These are phyloP conservation scores for Aricia agestis DNA, from an alignment of 1,140 invertebrate species.

Conservation along the genomic window DNA sequence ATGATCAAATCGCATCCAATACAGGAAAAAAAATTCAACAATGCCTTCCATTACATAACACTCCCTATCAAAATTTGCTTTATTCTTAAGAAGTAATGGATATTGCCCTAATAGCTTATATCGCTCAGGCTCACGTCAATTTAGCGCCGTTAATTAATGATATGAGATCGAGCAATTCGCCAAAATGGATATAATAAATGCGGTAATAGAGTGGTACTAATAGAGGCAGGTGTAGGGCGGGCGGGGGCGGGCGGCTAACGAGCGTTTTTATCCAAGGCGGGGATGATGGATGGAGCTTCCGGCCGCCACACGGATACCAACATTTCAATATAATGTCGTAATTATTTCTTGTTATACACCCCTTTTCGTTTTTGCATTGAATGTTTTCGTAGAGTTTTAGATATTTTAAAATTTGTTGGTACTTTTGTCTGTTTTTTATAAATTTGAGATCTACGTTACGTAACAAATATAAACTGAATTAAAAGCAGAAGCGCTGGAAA, in stretches of 20 bases:
- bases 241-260: conserved; percentile 48
- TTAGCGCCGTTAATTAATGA: conserved; percentile 34
- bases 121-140: conserved; percentile 10
- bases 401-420: not conserved
- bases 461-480: no score
- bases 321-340: conserved; percentile 57
- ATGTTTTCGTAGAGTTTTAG: not conserved
- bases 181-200: conserved; percentile 74
- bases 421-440: no score
- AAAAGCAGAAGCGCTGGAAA: no score
- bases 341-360: conserved; percentile 1
- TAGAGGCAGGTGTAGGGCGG: conserved; percentile 64
- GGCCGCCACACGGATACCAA: conserved; percentile 65
- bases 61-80: not conserved
- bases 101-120: conserved; percentile 4
- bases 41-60: no score
- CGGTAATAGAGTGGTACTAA: conserved; percentile 73
- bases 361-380: not conserved
- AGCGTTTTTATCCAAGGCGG: conserved; percentile 71
- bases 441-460: no score
- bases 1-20: no score
- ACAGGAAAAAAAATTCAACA: no score
- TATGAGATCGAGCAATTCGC: conserved; percentile 66
- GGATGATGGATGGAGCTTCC: conserved; percentile 70
- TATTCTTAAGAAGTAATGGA: not conserved